phyloP scores from a whole-genome alignment of 1,140 invertebrate species.

The Lutraria rhynchaena region DNA sequence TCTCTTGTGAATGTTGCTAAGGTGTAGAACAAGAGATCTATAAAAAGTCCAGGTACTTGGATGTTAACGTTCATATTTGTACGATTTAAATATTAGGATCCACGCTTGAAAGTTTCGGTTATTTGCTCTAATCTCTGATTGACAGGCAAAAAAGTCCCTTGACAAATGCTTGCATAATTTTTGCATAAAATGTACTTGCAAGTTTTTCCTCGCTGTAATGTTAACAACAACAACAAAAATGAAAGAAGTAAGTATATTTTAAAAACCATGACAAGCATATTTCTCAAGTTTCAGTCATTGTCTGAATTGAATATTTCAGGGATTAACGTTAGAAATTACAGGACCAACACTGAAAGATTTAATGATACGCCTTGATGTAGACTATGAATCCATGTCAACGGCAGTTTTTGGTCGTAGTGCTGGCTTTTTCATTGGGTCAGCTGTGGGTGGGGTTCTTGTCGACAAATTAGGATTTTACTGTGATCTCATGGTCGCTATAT shows the following conservation, averaged over 20 bases:
- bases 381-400: slow-evolving; percentile 60
- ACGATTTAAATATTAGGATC: no score
- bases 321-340: slow-evolving; percentile 64
- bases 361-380: slow-evolving; percentile 41
- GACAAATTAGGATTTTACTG: slow-evolving; percentile 61
- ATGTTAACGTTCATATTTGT: no score
- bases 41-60: no score
- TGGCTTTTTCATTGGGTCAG: slow-evolving; percentile 67
- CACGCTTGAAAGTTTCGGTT: no score
- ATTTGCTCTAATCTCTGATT: no score
- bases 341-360: slow-evolving; percentile 68
- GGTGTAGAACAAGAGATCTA: no score
- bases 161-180: background rate
- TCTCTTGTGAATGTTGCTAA: no score
- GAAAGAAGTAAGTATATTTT: background rate
- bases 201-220: background rate
- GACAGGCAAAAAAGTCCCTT: background rate
- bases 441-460: slow-evolving; percentile 57
- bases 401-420: slow-evolving; percentile 65
- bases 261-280: no score
- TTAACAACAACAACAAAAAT: background rate
- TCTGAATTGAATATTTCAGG: slow-evolving; percentile 52
- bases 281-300: background rate
- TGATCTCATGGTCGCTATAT: slow-evolving; percentile 66
- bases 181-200: background rate